These are phyloP conservation scores for Meteorus colon DNA, from an alignment of 2,888 invertebrate genomes.

Conservation along the genomic window DNA sequence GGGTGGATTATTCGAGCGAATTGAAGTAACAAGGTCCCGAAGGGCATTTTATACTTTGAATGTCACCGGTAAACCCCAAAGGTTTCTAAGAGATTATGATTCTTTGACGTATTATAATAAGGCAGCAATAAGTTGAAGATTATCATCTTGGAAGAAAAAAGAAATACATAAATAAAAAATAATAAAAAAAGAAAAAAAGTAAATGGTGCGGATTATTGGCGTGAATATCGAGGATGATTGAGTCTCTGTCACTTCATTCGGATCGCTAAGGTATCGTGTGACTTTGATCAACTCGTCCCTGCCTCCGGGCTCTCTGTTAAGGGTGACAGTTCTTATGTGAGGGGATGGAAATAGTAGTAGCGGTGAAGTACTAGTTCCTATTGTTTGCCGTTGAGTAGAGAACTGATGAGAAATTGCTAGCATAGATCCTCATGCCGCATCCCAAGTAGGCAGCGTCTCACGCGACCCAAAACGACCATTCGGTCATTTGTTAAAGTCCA, in stretches of 20 bases:
- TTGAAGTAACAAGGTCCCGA: constrained; percentile 71
- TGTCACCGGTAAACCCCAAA: constrained; percentile 63
- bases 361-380: constrained; percentile 51
- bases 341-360: constrained; percentile 36
- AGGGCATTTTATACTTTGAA: constrained; percentile 69
- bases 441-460: constrained; percentile 60
- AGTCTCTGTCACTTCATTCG: not conserved
- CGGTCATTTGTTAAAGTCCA: constrained; percentile 66
- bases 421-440: constrained; percentile 68
- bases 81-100: constrained; percentile 41
- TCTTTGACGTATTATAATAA: constrained; percentile 8
- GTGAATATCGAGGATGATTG: constrained; percentile 7
- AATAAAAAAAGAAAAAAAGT: not conserved
- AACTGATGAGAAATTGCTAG: constrained; percentile 67
- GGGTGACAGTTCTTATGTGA: constrained; percentile 60
- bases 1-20: constrained; percentile 58
- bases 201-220: not conserved
- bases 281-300: constrained; percentile 66
- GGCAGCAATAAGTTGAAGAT: not conserved
- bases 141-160: not conserved
- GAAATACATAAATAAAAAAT: constrained; percentile 7
- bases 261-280: constrained; percentile 47
- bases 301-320: constrained; percentile 32
- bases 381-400: constrained; percentile 62
- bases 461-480: constrained; percentile 53